Percentiles rank a stretch among this genome's conserved stretches.
Conservation (phyloP, 1,140 invertebrate genomes). For the Achroia grisella region DNA sequence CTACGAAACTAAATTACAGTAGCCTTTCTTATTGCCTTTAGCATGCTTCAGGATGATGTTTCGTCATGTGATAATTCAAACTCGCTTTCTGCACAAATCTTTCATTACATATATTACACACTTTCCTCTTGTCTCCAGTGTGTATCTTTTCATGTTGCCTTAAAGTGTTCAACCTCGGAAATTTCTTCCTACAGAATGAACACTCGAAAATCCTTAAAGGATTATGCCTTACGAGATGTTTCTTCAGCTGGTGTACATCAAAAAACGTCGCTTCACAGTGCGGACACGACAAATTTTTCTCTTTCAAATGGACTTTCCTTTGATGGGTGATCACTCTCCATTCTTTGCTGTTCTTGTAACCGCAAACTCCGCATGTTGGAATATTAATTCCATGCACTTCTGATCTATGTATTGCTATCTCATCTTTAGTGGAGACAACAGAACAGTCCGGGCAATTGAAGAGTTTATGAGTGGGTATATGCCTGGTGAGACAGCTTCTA, state of each 20-base stretch:
- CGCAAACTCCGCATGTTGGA: constrained; percentile 7
- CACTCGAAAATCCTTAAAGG: constrained; percentile 12
- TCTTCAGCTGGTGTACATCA: constrained; percentile 6
- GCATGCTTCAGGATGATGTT: constrained; percentile 7
- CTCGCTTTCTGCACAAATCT: constrained; percentile 34
- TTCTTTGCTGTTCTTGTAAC: background rate
- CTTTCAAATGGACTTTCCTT: constrained; percentile 8
- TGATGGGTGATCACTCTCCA: background rate
- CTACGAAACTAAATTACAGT: too few species aligned
- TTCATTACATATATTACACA: constrained; percentile 84
- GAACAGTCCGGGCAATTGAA: constrained; percentile 2
- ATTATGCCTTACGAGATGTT: constrained; percentile 15
- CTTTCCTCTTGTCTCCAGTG: constrained; percentile 81
- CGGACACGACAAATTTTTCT: constrained; percentile 6
- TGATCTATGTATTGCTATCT: background rate
- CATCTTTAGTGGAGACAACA: background rate
- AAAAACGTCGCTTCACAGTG: constrained; percentile 12
- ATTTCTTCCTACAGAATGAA: constrained; percentile 13
- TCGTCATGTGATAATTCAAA: constrained; percentile 16
- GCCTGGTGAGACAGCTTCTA: background rate
- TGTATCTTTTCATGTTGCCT: constrained; percentile 83
- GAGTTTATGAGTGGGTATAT: constrained; percentile 2
- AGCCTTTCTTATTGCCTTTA: too few species aligned
- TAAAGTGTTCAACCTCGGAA: constrained; percentile 29
- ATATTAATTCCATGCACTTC: constrained; percentile 4